A percentile compares a stretch with the other conserved stretches of the same genome.
These are phyloP conservation scores for Serrognathus titanus DNA, from an alignment of 2,888 invertebrate genomes.

Conservation along the genomic window DNA sequence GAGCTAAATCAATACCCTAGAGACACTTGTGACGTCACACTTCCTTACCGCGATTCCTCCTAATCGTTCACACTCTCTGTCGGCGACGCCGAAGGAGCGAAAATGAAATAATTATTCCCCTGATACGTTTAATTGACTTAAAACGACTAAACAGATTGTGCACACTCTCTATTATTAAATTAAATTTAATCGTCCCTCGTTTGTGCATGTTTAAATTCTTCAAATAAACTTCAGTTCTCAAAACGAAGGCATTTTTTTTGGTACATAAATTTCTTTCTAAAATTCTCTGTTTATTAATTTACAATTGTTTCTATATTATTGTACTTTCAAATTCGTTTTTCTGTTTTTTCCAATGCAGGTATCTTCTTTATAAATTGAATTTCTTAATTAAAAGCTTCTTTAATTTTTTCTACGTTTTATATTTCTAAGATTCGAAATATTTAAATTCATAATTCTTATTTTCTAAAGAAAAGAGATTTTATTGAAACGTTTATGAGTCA, in stretches of 20 bases:
- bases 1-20: slow-evolving; percentile 41
- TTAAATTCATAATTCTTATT: too few relatives aligned
- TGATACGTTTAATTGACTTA: slow-evolving; percentile 15
- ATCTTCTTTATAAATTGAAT: too few relatives aligned
- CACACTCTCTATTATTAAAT: neutral
- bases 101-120: slow-evolving; percentile 14
- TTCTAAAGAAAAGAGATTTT: too few relatives aligned
- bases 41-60: slow-evolving; percentile 24
- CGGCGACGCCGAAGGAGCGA: neutral
- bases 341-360: too few relatives aligned
- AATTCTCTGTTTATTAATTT: too few relatives aligned
- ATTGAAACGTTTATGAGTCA: too few relatives aligned
- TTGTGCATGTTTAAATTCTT: neutral
- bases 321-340: neutral
- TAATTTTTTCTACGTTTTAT: too few relatives aligned
- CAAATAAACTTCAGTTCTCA: neutral
- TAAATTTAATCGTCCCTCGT: neutral
- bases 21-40: slow-evolving; percentile 37
- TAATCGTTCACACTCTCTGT: slow-evolving; percentile 3
- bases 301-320: neutral
- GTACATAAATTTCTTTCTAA: too few relatives aligned
- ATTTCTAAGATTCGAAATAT: too few relatives aligned
- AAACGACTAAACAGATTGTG: slow-evolving; percentile 6
- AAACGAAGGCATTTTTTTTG: too few relatives aligned
- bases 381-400: too few relatives aligned